These are phyloP conservation scores for Acanthoscelides obtectus DNA, from an alignment of 2,888 invertebrate species.

Conservation along the genomic window DNA sequence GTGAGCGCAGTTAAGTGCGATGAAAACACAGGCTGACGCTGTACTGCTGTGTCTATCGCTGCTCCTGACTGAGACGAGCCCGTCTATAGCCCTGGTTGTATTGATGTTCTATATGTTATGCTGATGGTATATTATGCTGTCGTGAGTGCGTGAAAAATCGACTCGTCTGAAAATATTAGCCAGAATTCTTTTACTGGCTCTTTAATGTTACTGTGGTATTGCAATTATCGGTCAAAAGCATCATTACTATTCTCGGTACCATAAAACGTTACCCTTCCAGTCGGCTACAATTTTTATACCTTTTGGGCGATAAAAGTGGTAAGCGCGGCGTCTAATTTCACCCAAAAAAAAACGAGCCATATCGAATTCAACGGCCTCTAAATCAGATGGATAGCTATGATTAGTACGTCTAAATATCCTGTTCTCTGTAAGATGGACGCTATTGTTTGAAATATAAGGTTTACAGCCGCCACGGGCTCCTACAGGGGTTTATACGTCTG, in stretches of 20 bases:
- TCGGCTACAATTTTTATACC: neutral
- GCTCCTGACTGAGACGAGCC: no score
- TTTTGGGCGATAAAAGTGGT: neutral
- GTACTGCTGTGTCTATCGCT: no score
- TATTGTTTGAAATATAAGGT: constrained; percentile 23
- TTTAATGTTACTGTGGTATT: no score
- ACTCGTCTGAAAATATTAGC: no score
- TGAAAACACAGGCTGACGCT: no score
- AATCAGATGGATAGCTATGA: constrained; percentile 16
- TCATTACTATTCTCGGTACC: neutral
- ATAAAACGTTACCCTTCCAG: neutral
- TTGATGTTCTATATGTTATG: no score
- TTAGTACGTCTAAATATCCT: constrained; percentile 17
- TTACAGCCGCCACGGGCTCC: constrained; percentile 18
- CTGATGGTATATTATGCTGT: no score
- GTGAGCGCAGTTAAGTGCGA: no score
- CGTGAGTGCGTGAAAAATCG: no score
- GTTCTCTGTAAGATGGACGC: constrained; percentile 17
- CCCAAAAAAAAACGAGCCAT: constrained; percentile 12
- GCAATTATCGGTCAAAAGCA: no score
- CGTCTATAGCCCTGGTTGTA: no score
- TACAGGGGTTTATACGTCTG: constrained; percentile 22
- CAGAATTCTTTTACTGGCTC: no score
- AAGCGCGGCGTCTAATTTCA: constrained; percentile 4
- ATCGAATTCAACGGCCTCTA: constrained; percentile 19